Conservation (phyloP, 2,797 vertebrate species). For the Sebastes diploproa region DNA sequence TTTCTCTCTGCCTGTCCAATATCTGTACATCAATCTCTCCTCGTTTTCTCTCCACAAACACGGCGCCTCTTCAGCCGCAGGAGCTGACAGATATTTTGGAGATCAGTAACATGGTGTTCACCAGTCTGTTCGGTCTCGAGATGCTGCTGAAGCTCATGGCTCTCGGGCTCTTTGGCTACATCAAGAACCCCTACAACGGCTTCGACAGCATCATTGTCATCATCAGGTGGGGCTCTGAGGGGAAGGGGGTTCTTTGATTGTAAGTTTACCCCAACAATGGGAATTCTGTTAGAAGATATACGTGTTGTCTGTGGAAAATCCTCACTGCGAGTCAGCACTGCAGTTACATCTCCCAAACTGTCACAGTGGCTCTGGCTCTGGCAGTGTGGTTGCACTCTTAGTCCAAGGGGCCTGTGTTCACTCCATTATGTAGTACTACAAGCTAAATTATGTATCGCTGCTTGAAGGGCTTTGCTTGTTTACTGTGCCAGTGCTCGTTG, state of each 20-base stretch:
- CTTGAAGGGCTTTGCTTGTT: constrained; percentile 56
- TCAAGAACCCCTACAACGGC: constrained; percentile 93
- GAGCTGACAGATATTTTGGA: constrained; percentile 93
- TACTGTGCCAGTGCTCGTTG: constrained; percentile 28
- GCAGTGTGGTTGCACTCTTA: constrained; percentile 12
- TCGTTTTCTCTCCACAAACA: constrained; percentile 33
- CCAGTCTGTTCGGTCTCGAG: constrained; percentile 92
- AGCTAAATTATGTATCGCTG: constrained; percentile 66
- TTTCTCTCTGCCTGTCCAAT: constrained; percentile 39
- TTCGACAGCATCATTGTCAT: constrained; percentile 92
- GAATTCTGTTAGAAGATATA: constrained; percentile 7
- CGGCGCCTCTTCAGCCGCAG: constrained; percentile 80
- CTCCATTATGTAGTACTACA: constrained; percentile 65
- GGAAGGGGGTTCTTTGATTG: neutral
- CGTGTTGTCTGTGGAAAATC: constrained; percentile 13
- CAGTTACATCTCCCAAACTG: constrained; percentile 7
- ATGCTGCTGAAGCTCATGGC: constrained; percentile 92
- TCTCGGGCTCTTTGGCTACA: constrained; percentile 89
- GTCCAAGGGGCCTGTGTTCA: constrained; percentile 53
- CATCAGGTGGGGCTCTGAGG: constrained; percentile 84
- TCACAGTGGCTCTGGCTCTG: constrained; percentile 20
- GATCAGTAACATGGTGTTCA: constrained; percentile 95
- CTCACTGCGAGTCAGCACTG: neutral
- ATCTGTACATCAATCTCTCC: constrained; percentile 37
- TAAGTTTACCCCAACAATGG: constrained; percentile 15